phyloP scores from a whole-genome alignment of 2,113 vertebrate species.

The Tylochromis polylepis region DNA sequence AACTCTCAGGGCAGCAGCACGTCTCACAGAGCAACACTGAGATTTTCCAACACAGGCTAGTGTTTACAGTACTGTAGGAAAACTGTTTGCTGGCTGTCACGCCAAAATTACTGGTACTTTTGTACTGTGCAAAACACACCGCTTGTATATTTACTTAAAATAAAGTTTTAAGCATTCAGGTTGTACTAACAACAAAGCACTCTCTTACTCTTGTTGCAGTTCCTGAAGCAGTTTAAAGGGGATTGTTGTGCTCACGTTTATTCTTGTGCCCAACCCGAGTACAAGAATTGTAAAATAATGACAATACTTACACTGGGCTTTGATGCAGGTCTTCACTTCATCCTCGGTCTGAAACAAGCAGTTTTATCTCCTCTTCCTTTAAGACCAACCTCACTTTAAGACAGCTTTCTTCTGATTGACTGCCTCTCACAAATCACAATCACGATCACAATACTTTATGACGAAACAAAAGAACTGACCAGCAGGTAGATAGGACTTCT shows the following conservation, averaged over 20 bases:
- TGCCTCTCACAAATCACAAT: not conserved
- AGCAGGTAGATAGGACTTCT: not conserved
- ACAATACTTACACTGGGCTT: not conserved
- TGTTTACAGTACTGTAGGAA: not conserved
- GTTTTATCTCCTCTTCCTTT: not conserved
- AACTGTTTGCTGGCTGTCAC: not conserved
- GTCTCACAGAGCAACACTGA: not conserved
- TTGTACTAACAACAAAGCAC: not conserved
- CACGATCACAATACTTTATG: not conserved
- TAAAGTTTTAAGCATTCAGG: not conserved
- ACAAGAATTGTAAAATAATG: not conserved
- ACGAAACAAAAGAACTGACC: not conserved
- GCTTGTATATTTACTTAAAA: not conserved
- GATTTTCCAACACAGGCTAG: not conserved
- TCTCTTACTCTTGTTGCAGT: not conserved
- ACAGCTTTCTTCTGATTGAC: not conserved
- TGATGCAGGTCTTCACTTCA: not conserved
- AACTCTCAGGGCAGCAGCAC: constrained; percentile 1
- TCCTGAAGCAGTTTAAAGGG: not conserved
- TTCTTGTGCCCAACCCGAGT: not conserved
- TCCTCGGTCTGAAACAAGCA: not conserved
- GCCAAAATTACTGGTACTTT: not conserved
- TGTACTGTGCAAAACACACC: not conserved
- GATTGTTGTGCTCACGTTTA: not conserved
- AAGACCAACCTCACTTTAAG: not conserved